Evolutionary conservation across 2,888 invertebrate genomes (phyloP).

Genomic region (Zaprionus obscuricornis): DNA sequence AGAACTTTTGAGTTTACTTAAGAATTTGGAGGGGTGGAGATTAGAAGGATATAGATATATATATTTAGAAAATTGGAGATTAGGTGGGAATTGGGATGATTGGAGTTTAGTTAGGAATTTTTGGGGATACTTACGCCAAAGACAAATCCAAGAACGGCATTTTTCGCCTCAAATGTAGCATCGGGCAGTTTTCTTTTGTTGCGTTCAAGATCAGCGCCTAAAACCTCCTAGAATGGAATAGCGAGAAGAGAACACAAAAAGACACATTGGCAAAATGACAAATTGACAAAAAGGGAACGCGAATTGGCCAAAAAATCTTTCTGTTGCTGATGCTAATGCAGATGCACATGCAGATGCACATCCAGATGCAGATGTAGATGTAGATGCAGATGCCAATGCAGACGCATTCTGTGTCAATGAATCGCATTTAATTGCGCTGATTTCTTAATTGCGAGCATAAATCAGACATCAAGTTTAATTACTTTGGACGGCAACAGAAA

Average conservation of each 20-base stretch:
- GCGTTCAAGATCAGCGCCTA: conserved; percentile 84
- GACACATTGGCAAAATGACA: conserved; percentile 29
- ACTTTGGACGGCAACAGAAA: conserved; percentile 13
- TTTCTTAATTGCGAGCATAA: conserved; percentile 11
- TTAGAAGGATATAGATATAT: too few species aligned
- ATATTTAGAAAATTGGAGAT: too few species aligned
- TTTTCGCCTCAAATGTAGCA: conserved; percentile 88
- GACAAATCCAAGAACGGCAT: conserved; percentile 91
- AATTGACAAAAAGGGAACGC: conserved; percentile 3
- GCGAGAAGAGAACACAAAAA: conserved; percentile 26
- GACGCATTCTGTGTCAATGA: conserved; percentile 14
- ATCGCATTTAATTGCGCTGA: conserved; percentile 16
- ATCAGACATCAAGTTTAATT: conserved; percentile 45
- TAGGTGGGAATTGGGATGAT: too few species aligned
- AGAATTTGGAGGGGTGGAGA: too few species aligned
- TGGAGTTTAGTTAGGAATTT: too few species aligned
- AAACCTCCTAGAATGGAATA: conserved; percentile 83
- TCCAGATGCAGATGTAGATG: not conserved
- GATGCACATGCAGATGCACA: conserved; percentile 1
- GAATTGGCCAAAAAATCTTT: conserved; percentile 4
- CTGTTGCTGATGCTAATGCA: too few species aligned
- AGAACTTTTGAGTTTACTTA: too few species aligned
- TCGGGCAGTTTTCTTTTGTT: conserved; percentile 91
- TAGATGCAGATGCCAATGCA: conserved; percentile 1
- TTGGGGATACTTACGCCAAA: conserved; percentile 93